A percentile compares a stretch with the other conserved stretches of the same genome.
These are phyloP conservation scores for Phrynosoma platyrhinos DNA, from an alignment of 2,113 vertebrate species.

Conservation along the genomic window DNA sequence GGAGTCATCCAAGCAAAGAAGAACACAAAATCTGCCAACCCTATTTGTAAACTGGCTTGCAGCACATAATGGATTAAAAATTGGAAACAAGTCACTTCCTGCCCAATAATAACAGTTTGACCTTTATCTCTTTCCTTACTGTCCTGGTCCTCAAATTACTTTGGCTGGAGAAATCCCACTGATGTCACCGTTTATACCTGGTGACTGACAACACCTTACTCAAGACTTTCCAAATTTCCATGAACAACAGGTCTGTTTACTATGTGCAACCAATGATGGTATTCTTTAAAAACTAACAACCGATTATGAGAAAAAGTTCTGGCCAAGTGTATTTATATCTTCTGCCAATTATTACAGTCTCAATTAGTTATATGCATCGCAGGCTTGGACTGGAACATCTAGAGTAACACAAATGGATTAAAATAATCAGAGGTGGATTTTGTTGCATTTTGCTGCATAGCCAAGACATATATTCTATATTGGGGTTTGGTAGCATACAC, in stretches of 20 bases:
- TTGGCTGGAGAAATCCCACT: background rate
- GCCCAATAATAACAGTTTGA: background rate
- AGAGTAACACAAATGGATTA: no score
- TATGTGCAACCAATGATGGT: no score
- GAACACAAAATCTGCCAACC: background rate
- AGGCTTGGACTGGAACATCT: background rate
- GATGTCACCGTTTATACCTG: background rate
- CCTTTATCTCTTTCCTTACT: background rate
- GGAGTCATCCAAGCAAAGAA: background rate
- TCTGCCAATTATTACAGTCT: background rate
- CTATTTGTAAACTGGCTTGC: no score
- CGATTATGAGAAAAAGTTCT: background rate
- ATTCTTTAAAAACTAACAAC: background rate
- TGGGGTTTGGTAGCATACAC: no score
- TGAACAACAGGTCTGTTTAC: background rate
- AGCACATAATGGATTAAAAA: background rate
- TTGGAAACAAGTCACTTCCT: background rate
- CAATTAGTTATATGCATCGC: background rate
- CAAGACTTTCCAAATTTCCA: background rate
- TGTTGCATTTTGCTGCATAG: no score
- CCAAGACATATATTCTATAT: no score
- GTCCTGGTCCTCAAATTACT: background rate
- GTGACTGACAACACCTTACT: background rate
- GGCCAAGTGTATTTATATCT: background rate
- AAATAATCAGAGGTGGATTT: no score